phyloP scores from a whole-genome alignment of 2,888 invertebrate genomes.

The Shargacucullia verbasci region DNA sequence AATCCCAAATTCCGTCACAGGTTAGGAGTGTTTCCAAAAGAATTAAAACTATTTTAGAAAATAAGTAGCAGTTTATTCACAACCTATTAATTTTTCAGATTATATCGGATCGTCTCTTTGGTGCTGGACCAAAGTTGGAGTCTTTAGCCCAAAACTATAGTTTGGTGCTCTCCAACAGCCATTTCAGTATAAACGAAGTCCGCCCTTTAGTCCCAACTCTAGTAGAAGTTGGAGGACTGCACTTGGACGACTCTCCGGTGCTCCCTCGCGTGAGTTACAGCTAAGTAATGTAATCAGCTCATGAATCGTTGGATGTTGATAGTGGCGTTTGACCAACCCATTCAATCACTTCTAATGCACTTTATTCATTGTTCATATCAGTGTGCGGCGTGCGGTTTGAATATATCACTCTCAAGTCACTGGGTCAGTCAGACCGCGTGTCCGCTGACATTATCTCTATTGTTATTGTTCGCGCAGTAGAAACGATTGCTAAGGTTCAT shows the following conservation, averaged over 20 bases:
- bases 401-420: conserved; percentile 59
- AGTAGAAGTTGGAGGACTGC: conserved; percentile 89
- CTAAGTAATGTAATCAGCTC: conserved; percentile 1
- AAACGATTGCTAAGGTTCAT: conserved; percentile 10
- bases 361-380: conserved; percentile 31
- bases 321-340: conserved; percentile 15
- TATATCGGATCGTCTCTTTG: conserved; percentile 86
- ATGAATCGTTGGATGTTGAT: conserved; percentile 13
- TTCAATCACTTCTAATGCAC: conserved; percentile 34
- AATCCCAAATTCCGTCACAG: conserved; percentile 83
- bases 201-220: conserved; percentile 87
- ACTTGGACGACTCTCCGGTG: conserved; percentile 81
- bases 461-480: conserved; percentile 24
- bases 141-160: conserved; percentile 85
- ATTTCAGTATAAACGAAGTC: conserved; percentile 88
- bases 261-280: conserved; percentile 77
- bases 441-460: conserved; percentile 39
- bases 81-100: conserved; percentile 63
- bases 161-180: conserved; percentile 87
- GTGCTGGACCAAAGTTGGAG: conserved; percentile 80
- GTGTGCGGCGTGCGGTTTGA: conserved; percentile 29
- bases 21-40: conserved; percentile 49
- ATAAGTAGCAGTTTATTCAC: conserved; percentile 6
- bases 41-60: conserved; percentile 9
- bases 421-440: conserved; percentile 61